Evolutionary conservation across 2,113 vertebrate species (phyloP), one percentile per base, ranked within the genome.

Genomic region (Etia nguti): DNA sequence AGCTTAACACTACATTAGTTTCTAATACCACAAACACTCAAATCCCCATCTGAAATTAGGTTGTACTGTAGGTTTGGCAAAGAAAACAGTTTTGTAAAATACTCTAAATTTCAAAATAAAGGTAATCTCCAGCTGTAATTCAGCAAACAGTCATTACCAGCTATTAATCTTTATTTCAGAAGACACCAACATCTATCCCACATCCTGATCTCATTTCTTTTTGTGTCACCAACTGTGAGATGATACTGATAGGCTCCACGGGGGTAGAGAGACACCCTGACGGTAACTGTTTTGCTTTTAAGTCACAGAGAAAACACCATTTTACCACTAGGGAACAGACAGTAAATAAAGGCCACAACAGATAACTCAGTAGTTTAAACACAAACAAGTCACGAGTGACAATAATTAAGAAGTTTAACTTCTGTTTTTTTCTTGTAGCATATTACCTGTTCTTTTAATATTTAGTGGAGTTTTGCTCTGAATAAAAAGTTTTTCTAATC

Each of bases 241-340:
- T 55, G 46, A 83, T 73, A 3, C 10, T 60, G 57, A 84, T 34
- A 36, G 41, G 41, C 75, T 73, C 50, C 54, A 8, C 3, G 52
- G 82, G 88, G 81, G 57, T 9, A 55, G 38, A 2, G 24, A 31
- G 89, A 54, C 81, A 57, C 80, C 59, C 77, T 82, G 90, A 84
- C 55, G 65, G 62, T 91, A 87, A 91, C 89, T 92, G 91, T 81
- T 73, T 24, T 80, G 6, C 82, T 90, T 91, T 94, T 90, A 94
- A 93, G 90, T 94, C 84, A 4, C 82, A 92, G 75, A 89, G 86
- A 83, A 94, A 95, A 94, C 89, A 90, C 3, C 9, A 11, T 82
- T 92, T 90, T 92, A 92, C 68, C 90, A 79, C 89, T 36, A 2
- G 77, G 85, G 89, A 92, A 90, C 68, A 93, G 80, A 88, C 88